A percentile compares a stretch with the other conserved stretches of the same genome.
Conservation (phyloP, 2,797 vertebrate genomes). For the Chromobotia macracanthus region DNA sequence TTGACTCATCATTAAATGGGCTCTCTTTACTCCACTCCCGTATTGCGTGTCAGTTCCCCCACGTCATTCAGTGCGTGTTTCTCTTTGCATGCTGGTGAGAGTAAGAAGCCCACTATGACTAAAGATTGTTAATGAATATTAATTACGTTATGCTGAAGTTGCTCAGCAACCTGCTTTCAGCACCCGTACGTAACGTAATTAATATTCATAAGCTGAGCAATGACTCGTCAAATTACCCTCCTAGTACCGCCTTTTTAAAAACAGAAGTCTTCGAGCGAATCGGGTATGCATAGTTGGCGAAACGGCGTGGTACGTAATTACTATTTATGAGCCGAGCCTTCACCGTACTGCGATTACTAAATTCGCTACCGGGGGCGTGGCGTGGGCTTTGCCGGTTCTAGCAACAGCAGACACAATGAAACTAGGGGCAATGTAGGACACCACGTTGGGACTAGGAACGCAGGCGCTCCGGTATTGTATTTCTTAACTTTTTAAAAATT, state of each 20-base stretch:
- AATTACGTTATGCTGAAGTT: background rate
- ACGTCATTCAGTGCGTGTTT: slow-evolving; percentile 70
- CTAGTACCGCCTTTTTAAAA: background rate
- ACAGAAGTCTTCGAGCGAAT: slow-evolving; percentile 9
- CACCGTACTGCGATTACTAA: slow-evolving; percentile 5
- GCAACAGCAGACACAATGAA: slow-evolving; percentile 82
- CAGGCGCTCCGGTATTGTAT: slow-evolving; percentile 58
- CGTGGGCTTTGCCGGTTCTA: slow-evolving; percentile 81
- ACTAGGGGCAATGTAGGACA: slow-evolving; percentile 69
- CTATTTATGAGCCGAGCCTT: slow-evolving; percentile 17
- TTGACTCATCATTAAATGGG: slow-evolving; percentile 1
- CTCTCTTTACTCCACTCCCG: slow-evolving; percentile 28
- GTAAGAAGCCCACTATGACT: background rate
- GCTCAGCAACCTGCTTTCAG: slow-evolving; percentile 11
- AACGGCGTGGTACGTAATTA: background rate
- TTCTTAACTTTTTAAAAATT: slow-evolving; percentile 48
- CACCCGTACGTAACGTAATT: background rate
- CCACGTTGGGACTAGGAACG: slow-evolving; percentile 64
- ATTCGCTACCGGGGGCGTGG: slow-evolving; percentile 76
- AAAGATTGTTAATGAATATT: background rate
- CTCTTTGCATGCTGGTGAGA: slow-evolving; percentile 37
- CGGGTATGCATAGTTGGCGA: background rate
- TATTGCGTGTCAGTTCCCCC: slow-evolving; percentile 38
- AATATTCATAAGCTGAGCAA: background rate
- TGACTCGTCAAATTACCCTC: background rate